Evolutionary conservation across 2,113 vertebrate genomes (phyloP), one percentile per base, ranked within the genome.

Genomic region (Hippolais icterina): DNA sequence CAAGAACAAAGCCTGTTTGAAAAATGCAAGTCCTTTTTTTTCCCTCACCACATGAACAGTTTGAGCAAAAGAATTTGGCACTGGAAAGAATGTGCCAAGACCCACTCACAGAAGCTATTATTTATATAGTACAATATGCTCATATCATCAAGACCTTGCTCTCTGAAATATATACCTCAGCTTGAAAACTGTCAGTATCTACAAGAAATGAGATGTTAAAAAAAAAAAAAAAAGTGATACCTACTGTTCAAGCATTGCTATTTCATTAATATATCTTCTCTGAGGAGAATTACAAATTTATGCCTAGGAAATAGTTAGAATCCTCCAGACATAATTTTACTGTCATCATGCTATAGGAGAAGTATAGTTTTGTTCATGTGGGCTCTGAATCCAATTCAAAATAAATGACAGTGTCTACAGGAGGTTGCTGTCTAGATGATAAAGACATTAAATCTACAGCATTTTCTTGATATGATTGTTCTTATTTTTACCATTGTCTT

Each of bases 141-240:
- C 66, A 80, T 95, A 97, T 93, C 81, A 87, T 92, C 94, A 93
- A 94, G 94, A 95, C 84, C 92, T 85, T 83, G 94, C 87, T 92
- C 94, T 83, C 91, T 95, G 95, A 93, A 96, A 96, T 87, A 84
- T 71, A 94, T 77, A 97, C 93, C 94, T 96, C 90, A 84, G 69
- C 79, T 91, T 94, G 83, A 96, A 95, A 95, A 71, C 49, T 95
- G 89, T 93, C 91, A 93, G 81, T 83, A 79, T 77, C 66, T 87
- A 83, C 82, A 90, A 88, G 61, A 94, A 90, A 91, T 46, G 22
- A 77, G 29, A 88, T 54, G 47, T 63, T 81, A 25, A 82, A 68
- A 91, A 89, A 56, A 65, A 59, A 70, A 25, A 80, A 52, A 29
- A 52, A 74, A 19, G 94, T 61, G 77, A 46, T 87, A 80, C 52